A percentile compares a stretch with the other conserved stretches of the same genome.
Conservation (phyloP, 2,113 vertebrate species). For the Corvus moneduloides region DNA sequence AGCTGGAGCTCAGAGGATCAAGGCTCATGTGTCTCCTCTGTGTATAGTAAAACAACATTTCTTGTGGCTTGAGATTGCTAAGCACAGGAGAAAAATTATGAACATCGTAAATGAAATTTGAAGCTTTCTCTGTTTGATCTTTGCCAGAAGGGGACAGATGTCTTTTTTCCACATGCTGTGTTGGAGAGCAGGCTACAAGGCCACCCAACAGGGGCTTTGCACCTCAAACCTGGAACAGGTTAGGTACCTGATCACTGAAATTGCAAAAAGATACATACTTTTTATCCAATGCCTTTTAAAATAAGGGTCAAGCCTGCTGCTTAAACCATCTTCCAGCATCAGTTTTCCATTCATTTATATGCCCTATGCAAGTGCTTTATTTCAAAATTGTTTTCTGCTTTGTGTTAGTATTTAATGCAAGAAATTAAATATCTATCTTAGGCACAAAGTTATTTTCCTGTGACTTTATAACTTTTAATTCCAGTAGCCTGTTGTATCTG, state of each 20-base stretch:
- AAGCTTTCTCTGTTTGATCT: neutral
- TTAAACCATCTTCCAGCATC: neutral
- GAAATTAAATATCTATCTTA: neutral
- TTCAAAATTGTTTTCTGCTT: neutral
- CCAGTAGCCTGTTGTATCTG: neutral
- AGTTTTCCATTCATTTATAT: neutral
- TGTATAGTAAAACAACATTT: neutral
- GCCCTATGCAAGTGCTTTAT: neutral
- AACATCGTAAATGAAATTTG: neutral
- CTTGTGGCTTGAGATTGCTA: neutral
- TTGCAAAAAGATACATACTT: accelerated
- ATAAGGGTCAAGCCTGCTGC: neutral
- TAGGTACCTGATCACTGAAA: neutral
- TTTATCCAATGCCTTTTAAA: neutral
- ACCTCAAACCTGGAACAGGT: neutral
- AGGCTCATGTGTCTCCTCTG: accelerated
- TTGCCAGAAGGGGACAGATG: neutral
- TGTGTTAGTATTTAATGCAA: neutral
- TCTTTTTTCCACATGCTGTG: neutral
- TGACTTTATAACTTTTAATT: neutral
- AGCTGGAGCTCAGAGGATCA: neutral
- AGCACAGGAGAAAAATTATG: neutral
- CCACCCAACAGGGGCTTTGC: neutral
- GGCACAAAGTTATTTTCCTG: neutral
- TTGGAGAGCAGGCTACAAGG: neutral